Evolutionary conservation across 2,888 invertebrate genomes (phyloP).

Genomic region (Nomada fucata): DNA sequence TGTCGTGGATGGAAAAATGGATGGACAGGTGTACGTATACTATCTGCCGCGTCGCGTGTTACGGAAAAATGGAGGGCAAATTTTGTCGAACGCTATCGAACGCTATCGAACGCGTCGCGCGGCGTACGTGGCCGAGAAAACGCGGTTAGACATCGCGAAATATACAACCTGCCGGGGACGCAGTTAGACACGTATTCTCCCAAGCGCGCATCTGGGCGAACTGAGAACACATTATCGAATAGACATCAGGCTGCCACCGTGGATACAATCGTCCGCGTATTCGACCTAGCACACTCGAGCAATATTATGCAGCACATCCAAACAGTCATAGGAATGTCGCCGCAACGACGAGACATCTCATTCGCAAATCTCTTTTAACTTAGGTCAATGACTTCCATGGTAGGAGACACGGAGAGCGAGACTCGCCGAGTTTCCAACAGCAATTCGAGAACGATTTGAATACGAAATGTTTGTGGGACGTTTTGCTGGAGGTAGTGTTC

Average conservation of each 20-base stretch:
- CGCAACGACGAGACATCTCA: background rate
- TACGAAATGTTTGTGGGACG: conserved; percentile 22
- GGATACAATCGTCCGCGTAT: background rate
- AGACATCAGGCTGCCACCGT: too few species aligned
- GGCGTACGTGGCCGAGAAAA: conserved; percentile 7
- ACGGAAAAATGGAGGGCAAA: background rate
- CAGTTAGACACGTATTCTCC: background rate
- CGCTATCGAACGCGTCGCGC: background rate
- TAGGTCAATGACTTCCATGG: conserved; percentile 4
- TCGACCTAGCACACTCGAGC: background rate
- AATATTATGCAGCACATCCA: background rate
- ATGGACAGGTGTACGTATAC: background rate
- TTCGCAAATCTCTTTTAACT: conserved; percentile 1
- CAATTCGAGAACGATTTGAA: conserved; percentile 32
- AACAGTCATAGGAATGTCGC: background rate
- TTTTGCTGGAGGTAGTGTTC: background rate
- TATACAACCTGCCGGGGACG: background rate
- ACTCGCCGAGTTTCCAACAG: background rate
- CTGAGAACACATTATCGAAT: background rate
- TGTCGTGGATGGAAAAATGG: background rate
- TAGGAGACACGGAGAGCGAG: background rate
- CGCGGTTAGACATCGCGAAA: conserved; percentile 10
- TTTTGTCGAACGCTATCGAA: background rate
- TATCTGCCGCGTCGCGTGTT: too few species aligned
- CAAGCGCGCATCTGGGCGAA: background rate